These are phyloP conservation scores for Amorpha juglandis DNA, from an alignment of 2,888 invertebrate species.

Conservation along the genomic window DNA sequence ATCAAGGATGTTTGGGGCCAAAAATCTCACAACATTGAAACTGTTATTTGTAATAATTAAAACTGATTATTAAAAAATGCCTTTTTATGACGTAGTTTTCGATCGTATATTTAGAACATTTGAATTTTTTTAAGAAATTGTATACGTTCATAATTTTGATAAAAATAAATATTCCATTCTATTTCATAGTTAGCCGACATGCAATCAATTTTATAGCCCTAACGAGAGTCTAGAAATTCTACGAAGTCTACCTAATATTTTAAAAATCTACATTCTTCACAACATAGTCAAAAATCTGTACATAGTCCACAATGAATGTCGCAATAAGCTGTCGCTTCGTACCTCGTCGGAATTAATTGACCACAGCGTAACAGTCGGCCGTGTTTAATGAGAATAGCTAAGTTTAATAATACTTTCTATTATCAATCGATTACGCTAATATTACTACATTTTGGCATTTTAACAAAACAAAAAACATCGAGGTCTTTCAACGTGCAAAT, in stretches of 20 bases:
- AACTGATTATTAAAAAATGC: too few species aligned
- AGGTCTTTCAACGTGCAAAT: background rate
- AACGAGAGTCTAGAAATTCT: background rate
- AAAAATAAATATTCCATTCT: constrained; percentile 1
- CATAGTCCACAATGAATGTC: constrained; percentile 32
- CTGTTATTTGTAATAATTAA: background rate
- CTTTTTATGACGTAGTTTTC: too few species aligned
- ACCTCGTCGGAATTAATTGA: constrained; percentile 65
- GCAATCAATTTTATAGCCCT: background rate
- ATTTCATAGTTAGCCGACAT: constrained; percentile 1
- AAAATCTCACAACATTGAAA: constrained; percentile 1
- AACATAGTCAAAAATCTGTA: background rate
- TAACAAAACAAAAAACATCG: constrained; percentile 2
- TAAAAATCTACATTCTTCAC: constrained; percentile 1
- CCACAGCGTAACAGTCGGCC: constrained; percentile 54
- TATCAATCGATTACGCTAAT: constrained; percentile 46
- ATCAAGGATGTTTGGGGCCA: background rate
- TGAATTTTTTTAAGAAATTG: background rate
- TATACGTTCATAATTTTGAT: background rate
- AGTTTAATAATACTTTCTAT: constrained; percentile 62
- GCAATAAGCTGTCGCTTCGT: constrained; percentile 33
- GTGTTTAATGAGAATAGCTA: constrained; percentile 55
- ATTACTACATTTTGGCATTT: constrained; percentile 28
- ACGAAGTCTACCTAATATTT: constrained; percentile 11
- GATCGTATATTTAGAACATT: background rate